Percentiles rank a stretch among this genome's conserved stretches.
These are phyloP conservation scores for Lacanobia wlatinum DNA, from an alignment of 2,888 invertebrate species.

Conservation along the genomic window DNA sequence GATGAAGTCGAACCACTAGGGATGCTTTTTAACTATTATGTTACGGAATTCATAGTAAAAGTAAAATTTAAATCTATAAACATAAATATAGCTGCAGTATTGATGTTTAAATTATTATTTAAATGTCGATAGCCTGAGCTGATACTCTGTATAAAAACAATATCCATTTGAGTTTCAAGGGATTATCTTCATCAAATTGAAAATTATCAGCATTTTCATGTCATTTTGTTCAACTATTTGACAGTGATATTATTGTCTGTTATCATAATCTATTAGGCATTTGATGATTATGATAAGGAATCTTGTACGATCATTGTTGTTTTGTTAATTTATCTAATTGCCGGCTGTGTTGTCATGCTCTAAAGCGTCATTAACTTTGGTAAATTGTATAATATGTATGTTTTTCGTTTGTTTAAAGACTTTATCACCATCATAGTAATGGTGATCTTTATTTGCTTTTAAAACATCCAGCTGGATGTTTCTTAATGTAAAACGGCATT, in stretches of 20 bases:
- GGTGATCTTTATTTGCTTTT: no score
- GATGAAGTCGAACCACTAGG: neutral
- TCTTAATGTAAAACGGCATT: no score
- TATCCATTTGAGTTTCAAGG: neutral
- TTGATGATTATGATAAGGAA: neutral
- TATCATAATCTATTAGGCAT: neutral
- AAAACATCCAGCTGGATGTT: no score
- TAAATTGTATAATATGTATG: neutral
- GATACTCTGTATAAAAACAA: neutral
- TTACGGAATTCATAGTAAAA: neutral
- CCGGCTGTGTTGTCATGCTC: neutral
- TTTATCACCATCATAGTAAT: no score
- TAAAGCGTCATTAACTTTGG: neutral
- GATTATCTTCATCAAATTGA: neutral
- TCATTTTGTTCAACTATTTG: slow-evolving; percentile 1
- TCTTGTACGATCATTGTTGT: slow-evolving; percentile 4
- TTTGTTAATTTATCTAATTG: neutral
- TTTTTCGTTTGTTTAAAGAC: no score
- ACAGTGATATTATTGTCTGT: neutral
- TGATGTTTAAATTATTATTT: neutral
- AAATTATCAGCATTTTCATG: slow-evolving; percentile 7
- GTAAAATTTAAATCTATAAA: no score
- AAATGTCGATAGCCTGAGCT: no score
- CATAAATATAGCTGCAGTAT: neutral
- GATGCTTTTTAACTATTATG: neutral